A percentile compares a stretch with the other conserved stretches of the same genome.
Conservation (phyloP, 2,113 vertebrate species). For the Cichladusa arquata region DNA sequence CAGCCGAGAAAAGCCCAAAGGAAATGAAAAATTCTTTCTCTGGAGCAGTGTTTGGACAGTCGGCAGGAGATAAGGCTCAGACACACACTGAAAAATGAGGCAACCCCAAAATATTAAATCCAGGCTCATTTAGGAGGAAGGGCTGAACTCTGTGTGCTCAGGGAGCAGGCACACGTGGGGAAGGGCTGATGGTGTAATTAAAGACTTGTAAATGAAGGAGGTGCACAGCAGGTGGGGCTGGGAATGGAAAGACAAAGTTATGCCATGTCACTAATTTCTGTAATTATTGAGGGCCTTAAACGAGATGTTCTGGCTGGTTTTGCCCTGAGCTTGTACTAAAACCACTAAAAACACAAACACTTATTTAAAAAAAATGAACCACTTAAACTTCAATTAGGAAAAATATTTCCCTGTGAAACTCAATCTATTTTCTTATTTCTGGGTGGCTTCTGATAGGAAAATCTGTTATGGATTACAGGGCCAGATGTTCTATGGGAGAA, state of each 20-base stretch:
- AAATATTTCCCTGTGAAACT: neutral
- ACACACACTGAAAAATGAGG: neutral
- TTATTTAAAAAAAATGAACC: neutral
- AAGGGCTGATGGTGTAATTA: neutral
- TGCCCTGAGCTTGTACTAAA: neutral
- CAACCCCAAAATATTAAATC: neutral
- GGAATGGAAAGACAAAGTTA: neutral
- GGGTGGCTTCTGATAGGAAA: neutral
- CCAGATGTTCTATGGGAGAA: neutral
- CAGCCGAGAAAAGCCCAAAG: slow-evolving; percentile 41
- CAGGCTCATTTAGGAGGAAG: neutral
- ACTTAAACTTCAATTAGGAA: neutral
- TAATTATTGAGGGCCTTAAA: neutral
- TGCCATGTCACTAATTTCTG: neutral
- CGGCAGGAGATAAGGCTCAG: slow-evolving; percentile 50
- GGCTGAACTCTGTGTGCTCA: neutral
- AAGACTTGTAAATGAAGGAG: neutral
- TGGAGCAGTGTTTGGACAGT: slow-evolving; percentile 32
- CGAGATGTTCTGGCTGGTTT: rapidly evolving
- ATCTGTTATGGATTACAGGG: neutral
- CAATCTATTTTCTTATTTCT: neutral
- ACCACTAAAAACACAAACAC: neutral
- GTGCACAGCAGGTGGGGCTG: neutral
- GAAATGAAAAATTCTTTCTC: slow-evolving; percentile 59
- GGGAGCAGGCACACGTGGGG: neutral